phyloP scores from a whole-genome alignment of 2,888 invertebrate genomes.

The Galerucella nymphaeae region DNA sequence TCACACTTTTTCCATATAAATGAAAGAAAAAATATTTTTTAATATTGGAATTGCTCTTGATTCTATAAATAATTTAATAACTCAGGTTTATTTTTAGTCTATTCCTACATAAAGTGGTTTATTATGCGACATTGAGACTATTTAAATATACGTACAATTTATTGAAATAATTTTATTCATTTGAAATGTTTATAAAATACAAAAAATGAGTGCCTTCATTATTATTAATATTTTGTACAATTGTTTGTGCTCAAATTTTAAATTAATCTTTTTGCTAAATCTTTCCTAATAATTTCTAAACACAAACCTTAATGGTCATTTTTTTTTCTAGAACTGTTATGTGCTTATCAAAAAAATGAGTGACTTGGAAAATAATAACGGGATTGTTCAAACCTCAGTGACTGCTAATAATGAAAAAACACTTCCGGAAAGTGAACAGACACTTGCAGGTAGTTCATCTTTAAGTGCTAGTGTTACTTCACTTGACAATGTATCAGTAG shows the following conservation, averaged over 20 bases:
- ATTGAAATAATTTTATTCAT: neutral
- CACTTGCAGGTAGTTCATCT: constrained; percentile 25
- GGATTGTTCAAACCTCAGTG: neutral
- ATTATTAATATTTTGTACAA: no score
- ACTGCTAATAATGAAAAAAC: constrained; percentile 11
- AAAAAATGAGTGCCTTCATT: no score
- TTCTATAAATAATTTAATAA: constrained; percentile 6
- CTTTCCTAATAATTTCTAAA: no score
- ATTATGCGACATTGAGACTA: neutral
- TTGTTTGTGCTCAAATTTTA: no score
- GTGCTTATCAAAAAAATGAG: constrained; percentile 13
- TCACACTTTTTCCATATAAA: neutral
- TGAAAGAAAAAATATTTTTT: neutral
- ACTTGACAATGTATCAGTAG: constrained; percentile 39
- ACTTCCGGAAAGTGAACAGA: constrained; percentile 6
- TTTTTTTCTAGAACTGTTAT: neutral
- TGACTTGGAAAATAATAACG: constrained; percentile 16
- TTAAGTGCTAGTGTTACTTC: constrained; percentile 45
- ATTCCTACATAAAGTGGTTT: neutral
- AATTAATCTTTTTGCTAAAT: no score
- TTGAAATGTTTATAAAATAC: no score
- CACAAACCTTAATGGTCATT: neutral
- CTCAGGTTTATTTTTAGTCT: constrained; percentile 1
- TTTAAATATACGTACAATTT: neutral
- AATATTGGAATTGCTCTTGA: constrained; percentile 1